Evolutionary conservation across 2,888 invertebrate genomes (phyloP).

Genomic region (Noctua fimbriata): DNA sequence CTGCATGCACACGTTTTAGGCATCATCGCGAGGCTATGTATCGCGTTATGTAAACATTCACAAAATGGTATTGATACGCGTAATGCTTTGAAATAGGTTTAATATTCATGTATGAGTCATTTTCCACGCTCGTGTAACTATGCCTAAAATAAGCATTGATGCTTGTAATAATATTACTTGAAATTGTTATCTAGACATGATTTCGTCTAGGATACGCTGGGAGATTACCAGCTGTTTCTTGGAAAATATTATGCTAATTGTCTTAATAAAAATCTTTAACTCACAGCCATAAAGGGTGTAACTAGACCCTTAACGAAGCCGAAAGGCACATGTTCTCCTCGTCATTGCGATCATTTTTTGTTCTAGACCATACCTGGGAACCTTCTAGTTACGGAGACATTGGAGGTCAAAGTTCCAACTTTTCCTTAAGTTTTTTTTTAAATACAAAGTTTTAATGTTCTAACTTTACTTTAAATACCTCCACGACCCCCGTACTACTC

Average conservation of each 20-base stretch:
- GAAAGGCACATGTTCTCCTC: too few relatives aligned
- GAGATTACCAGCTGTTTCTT: background rate
- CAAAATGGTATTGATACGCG: constrained; percentile 54
- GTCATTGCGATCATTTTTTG: too few relatives aligned
- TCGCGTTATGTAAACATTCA: constrained; percentile 36
- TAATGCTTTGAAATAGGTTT: constrained; percentile 53
- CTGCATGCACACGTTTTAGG: constrained; percentile 3
- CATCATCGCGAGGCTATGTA: constrained; percentile 20
- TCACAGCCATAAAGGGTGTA: too few relatives aligned
- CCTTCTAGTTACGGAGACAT: too few relatives aligned
- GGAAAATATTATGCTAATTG: background rate
- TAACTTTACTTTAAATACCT: too few relatives aligned
- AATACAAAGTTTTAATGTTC: too few relatives aligned
- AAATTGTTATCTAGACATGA: constrained; percentile 49
- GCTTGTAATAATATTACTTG: constrained; percentile 66
- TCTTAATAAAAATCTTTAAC: too few relatives aligned
- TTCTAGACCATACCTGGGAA: too few relatives aligned
- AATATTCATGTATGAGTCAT: constrained; percentile 58
- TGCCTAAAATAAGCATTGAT: constrained; percentile 63
- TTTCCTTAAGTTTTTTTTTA: too few relatives aligned
- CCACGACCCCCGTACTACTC: too few relatives aligned
- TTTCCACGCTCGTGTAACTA: constrained; percentile 54
- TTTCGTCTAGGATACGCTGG: constrained; percentile 50
- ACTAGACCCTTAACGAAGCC: too few relatives aligned
- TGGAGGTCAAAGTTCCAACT: too few relatives aligned